These are phyloP conservation scores for Myocastor coypus DNA, from an alignment of 2,113 vertebrate genomes.

Conservation along the genomic window DNA sequence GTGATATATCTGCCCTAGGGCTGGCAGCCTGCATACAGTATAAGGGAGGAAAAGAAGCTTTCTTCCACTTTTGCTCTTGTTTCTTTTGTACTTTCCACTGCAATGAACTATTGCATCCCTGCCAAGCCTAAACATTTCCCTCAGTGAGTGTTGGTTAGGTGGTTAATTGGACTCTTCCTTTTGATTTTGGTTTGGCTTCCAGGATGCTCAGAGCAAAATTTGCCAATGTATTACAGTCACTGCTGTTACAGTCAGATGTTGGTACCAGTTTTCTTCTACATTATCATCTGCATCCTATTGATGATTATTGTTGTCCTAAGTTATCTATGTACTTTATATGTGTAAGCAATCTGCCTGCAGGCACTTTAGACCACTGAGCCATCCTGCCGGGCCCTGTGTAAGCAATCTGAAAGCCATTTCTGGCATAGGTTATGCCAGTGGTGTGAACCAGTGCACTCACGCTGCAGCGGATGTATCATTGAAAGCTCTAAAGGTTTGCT, in stretches of 20 bases:
- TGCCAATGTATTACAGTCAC: neutral
- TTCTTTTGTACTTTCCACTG: neutral
- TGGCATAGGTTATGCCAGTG: neutral
- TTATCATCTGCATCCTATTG: neutral
- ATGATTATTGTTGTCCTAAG: neutral
- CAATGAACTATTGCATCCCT: neutral
- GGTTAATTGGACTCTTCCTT: neutral
- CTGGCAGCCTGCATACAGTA: neutral
- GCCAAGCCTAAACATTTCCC: neutral
- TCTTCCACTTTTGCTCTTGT: neutral
- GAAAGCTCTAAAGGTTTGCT: neutral
- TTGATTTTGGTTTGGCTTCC: neutral
- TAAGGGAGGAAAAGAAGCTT: neutral
- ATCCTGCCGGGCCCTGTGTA: too few species aligned
- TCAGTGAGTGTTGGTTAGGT: neutral
- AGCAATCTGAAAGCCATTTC: conserved; percentile 2
- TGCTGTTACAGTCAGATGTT: neutral
- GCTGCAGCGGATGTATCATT: neutral
- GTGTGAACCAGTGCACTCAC: neutral
- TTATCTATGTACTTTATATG: neutral
- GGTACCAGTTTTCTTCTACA: neutral
- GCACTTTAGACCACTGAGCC: too few species aligned
- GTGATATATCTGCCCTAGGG: neutral
- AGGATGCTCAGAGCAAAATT: conserved; percentile 29
- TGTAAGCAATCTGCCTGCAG: neutral